Evolutionary conservation across 2,797 vertebrate species (phyloP), one percentile per base, ranked within the genome.

Genomic region (Danio aesculapii): DNA sequence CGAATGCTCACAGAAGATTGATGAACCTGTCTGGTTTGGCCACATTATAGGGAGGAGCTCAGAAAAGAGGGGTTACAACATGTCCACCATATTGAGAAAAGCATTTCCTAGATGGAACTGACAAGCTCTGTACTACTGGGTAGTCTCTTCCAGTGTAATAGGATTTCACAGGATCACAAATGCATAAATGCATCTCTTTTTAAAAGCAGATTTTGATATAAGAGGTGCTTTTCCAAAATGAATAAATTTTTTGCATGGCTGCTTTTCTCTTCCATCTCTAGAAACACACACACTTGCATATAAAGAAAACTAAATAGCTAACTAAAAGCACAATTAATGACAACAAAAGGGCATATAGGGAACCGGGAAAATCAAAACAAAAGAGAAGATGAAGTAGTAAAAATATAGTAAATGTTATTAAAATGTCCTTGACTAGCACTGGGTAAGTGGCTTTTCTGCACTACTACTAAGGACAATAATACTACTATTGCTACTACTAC

Each of bases 121-220:
- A 58, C 41, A 59, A 46, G 41, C 70, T 72, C 16, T 58, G 44
- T 72, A 57, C n/a, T 44, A 14, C 44, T 72, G n/a, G 39, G 11
- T 1, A 41, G 43, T 52, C 6, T 57, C 58, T 81, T 70, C 61
- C 61, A 73, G 14, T 82, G 77, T 84, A 83, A 86, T 83, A 80
- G 81, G 72, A 81, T 84, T 84, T 79, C 53, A 57, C 58, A 74
- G 83, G 73, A 80, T 78, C 69, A 70, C 68, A 62, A 75, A 79
- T 75, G 19, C 78, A 79, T 82, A 82, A 85, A 84, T 76, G 73
- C 83, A 71, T 82, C 61, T 47, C 30, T 83, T 84, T 75, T 75
- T 66, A 77, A 81, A 84, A 83, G 71, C 58, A 55, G 72, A 80
- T 81, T 82, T 68, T 80, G 79, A 76, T 73, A 80, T 82, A 30